These are phyloP conservation scores for Nannobrachium achirus DNA, from an alignment of 2,113 vertebrate genomes.

Conservation along the genomic window DNA sequence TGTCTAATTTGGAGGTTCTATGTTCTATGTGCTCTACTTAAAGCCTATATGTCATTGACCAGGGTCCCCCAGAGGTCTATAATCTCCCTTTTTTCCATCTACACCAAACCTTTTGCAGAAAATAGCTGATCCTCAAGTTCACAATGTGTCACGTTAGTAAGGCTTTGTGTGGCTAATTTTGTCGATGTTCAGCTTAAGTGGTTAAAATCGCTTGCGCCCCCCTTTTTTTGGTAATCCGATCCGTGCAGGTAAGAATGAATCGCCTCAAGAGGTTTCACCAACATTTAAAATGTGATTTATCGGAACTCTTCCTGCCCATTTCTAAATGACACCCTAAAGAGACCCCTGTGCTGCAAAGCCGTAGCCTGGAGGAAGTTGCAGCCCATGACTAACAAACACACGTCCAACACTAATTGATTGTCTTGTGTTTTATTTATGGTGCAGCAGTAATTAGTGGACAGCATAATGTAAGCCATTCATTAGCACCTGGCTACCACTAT, in stretches of 20 bases:
- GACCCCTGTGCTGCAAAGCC: conserved; percentile 58
- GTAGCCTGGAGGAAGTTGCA: conserved; percentile 70
- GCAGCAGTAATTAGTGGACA: conserved; percentile 82
- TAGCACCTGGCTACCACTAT: conserved; percentile 81
- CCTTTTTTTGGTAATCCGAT: conserved; percentile 63
- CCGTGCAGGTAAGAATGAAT: conserved; percentile 56
- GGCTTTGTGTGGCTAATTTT: too few relatives aligned
- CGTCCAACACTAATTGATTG: conserved; percentile 82
- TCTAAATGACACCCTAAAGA: conserved; percentile 70
- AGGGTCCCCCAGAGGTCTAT: too few relatives aligned
- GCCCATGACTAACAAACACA: conserved; percentile 79
- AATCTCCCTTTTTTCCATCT: too few relatives aligned
- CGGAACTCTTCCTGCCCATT: conserved; percentile 62
- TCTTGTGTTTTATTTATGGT: conserved; percentile 84
- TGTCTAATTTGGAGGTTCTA: conserved; percentile 71
- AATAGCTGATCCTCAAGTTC: too few relatives aligned
- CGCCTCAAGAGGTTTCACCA: conserved; percentile 63
- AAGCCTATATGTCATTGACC: too few relatives aligned
- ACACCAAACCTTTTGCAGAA: too few relatives aligned
- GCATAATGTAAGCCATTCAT: conserved; percentile 83
- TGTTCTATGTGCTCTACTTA: conserved; percentile 41
- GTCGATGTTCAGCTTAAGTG: too few relatives aligned
- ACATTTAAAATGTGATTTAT: conserved; percentile 74
- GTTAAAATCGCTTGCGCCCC: conserved; percentile 61
- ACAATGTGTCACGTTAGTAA: too few relatives aligned